Evolutionary conservation across 2,113 vertebrate genomes (phyloP).

Genomic region (Catagonus wagneri): DNA sequence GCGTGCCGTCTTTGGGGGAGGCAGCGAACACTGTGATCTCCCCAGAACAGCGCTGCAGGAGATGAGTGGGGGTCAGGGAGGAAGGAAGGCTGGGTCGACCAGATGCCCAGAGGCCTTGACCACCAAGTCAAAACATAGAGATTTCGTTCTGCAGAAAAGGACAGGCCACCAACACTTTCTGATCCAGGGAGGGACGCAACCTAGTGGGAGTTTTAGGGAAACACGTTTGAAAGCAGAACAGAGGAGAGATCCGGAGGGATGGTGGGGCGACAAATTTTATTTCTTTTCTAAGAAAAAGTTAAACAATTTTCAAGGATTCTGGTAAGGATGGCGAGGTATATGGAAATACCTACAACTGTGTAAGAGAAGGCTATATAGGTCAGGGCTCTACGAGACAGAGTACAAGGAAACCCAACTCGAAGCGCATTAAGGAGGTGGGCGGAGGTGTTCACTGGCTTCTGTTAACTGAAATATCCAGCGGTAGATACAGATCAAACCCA

Average conservation of each 20-base stretch:
- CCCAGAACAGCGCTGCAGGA: neutral
- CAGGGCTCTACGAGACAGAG: neutral
- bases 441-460: rapidly evolving
- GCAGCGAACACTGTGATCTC: neutral
- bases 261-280: neutral
- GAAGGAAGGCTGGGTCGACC: neutral
- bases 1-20: rapidly evolving
- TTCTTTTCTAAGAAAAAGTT: neutral
- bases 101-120: neutral
- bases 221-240: neutral
- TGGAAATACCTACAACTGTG: neutral
- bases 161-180: neutral
- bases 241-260: neutral
- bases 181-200: neutral
- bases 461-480: neutral
- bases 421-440: too few relatives aligned
- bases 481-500: neutral
- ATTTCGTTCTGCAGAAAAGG: neutral
- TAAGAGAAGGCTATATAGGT: neutral
- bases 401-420: neutral
- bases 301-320: neutral
- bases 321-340: neutral
- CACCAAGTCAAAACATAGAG: neutral
- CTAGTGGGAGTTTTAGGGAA: neutral
- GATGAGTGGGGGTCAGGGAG: rapidly evolving